phyloP scores from a whole-genome alignment of 2,888 invertebrate species.

The Geophilus truncorum region DNA sequence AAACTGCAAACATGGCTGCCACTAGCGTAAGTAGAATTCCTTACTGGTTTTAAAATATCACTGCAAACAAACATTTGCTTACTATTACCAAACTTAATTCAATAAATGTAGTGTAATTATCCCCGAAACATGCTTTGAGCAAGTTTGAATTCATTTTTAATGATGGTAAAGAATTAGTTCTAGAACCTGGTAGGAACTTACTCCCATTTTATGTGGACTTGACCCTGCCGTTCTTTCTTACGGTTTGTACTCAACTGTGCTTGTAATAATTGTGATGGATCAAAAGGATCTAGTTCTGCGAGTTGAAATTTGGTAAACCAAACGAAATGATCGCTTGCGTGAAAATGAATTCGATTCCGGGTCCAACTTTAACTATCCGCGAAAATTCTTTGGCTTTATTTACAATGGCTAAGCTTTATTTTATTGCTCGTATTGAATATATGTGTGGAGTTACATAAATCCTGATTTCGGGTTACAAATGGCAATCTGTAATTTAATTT shows the following conservation, averaged over 20 bases:
- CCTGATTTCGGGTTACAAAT: too few relatives aligned
- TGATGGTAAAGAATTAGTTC: not conserved
- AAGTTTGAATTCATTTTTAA: not conserved
- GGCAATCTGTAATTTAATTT: too few relatives aligned
- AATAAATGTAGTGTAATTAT: not conserved
- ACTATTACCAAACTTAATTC: not conserved
- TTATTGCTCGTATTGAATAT: not conserved
- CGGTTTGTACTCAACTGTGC: not conserved
- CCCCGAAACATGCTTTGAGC: not conserved
- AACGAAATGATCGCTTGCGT: not conserved
- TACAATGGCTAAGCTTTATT: not conserved
- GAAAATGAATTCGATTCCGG: not conserved
- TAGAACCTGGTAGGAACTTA: not conserved
- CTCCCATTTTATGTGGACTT: conserved; percentile 8
- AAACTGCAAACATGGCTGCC: conserved; percentile 2
- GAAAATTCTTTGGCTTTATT: not conserved
- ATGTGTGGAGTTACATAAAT: too few relatives aligned
- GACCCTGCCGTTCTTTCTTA: conserved; percentile 16
- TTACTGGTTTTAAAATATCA: not conserved
- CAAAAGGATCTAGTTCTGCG: conserved; percentile 8
- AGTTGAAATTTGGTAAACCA: not conserved
- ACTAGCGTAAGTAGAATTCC: conserved; percentile 1
- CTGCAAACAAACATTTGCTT: not conserved
- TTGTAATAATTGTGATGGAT: conserved; percentile 15
- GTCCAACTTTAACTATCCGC: not conserved